Percentiles rank a stretch among this genome's conserved stretches.
Evolutionary conservation across 2,113 vertebrate genomes (phyloP).

Genomic region (Climacteris rufus): DNA sequence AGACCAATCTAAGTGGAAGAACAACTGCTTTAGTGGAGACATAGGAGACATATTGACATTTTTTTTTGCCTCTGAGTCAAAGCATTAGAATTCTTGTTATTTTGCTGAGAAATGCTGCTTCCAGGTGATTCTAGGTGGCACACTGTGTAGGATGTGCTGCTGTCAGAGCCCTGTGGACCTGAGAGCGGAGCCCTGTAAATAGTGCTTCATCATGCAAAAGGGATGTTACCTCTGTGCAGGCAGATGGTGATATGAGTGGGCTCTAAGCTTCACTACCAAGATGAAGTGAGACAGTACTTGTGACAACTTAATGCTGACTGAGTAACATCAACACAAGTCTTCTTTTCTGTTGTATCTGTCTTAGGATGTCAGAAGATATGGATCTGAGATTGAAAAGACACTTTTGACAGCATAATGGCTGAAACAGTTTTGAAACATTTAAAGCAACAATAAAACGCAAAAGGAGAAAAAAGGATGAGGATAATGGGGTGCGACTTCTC

Average conservation of each 20-base stretch:
- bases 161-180: slow-evolving; percentile 9
- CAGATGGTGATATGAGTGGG: slow-evolving; percentile 37
- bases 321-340: slow-evolving; percentile 21
- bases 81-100: background rate
- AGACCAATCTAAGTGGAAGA: background rate
- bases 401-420: slow-evolving; percentile 53
- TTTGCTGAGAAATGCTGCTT: background rate
- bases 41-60: background rate
- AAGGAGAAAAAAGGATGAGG: background rate
- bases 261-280: background rate
- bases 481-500: slow-evolving; percentile 27
- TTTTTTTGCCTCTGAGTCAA: background rate
- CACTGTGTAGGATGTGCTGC: background rate
- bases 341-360: slow-evolving; percentile 35
- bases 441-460: slow-evolving; percentile 32
- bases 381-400: slow-evolving; percentile 46
- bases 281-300: slow-evolving; percentile 2
- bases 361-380: slow-evolving; percentile 45
- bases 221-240: slow-evolving; percentile 30
- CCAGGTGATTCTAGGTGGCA: background rate
- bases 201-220: slow-evolving; percentile 44
- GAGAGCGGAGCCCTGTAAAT: background rate
- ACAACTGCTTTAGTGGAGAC: background rate
- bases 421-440: slow-evolving; percentile 69
- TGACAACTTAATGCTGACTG: slow-evolving; percentile 54